These are phyloP conservation scores for Prosopocoilus inquinatus DNA, from an alignment of 2,888 invertebrate species.

Conservation along the genomic window DNA sequence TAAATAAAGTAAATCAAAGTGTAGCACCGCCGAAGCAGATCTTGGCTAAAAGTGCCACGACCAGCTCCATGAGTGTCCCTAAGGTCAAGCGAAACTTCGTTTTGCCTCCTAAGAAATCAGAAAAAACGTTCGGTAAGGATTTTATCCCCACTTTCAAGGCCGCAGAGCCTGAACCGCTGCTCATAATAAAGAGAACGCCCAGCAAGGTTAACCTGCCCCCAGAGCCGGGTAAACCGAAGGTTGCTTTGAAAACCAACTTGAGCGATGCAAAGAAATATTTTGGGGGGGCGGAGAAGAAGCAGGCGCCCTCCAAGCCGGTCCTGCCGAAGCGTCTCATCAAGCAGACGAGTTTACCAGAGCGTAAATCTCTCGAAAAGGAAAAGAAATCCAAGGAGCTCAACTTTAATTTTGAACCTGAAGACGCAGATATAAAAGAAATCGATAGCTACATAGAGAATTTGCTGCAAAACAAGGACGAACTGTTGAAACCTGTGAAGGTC, in stretches of 20 bases:
- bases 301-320: conserved; percentile 23
- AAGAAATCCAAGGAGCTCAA: conserved; percentile 22
- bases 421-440: conserved; percentile 44
- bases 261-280: conserved; percentile 48
- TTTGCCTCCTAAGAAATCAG: conserved; percentile 39
- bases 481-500: conserved; percentile 45
- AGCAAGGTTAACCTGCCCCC: conserved; percentile 48
- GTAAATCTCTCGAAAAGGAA: conserved; percentile 21
- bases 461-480: conserved; percentile 45
- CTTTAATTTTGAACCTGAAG: conserved; percentile 50
- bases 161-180: conserved; percentile 42
- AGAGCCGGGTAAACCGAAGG: conserved; percentile 48
- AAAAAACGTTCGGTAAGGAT: conserved; percentile 43
- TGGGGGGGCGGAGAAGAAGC: conserved; percentile 36
- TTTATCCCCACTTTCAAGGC: conserved; percentile 40
- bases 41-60: conserved; percentile 22
- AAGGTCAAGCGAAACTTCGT: conserved; percentile 40
- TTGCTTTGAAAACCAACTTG: conserved; percentile 42
- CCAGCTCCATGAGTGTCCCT: conserved; percentile 14
- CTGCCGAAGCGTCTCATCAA: conserved; percentile 26
- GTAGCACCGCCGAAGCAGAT: neutral
- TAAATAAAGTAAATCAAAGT: conserved; percentile 11
- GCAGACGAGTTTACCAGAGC: conserved; percentile 41
- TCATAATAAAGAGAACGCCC: conserved; percentile 49
- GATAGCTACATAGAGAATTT: conserved; percentile 49